Evolutionary conservation across 2,888 invertebrate genomes (phyloP), one percentile per base, ranked within the genome.

Genomic region (Chironomus riparius): DNA sequence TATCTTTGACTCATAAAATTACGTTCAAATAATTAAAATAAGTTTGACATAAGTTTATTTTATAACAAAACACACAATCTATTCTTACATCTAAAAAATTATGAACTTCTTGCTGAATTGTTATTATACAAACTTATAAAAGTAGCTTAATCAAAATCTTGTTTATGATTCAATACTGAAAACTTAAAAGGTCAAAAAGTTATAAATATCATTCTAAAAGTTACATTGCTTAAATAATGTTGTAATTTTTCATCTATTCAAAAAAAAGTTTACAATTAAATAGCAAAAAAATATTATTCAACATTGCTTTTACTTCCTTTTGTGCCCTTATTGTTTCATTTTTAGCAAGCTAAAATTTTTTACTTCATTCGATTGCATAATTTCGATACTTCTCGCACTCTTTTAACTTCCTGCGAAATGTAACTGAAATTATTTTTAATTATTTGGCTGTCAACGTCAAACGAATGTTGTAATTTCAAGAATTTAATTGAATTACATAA

Each of bases 351-450:
- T 38, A 3, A 28, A 28, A 10, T 28, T n/a, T 28, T 50, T 38
- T 50, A 15, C 50, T 56, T 56, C 56, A 56, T 56, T 68, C 68
- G 68, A 68, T 68, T 68, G 38, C 68, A 68, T 47, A 68, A 68
- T 68, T 38, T 68, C 68, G 47, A 68, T 68, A 21, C 10, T 65
- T 56, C 15, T 56, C 7, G 15, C 56, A 18, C 56, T 56, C 18
- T 56, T 56, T 56, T 3, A 18, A 18, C 56, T 6, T 56, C 56
- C 56, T 15, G n/a, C 18, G 3, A 38, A 38, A 13, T 65, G 21
- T 65, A 24, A 22, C 21, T 13, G 22, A 24, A 65, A 65, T 65
- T 65, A 65, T 65, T 65, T 65, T 65, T 65, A 65, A 65, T 65
- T 65, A 65, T 65, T 65, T 65, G n/a, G 21, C 21, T 65, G 65